Evolutionary conservation across 2,797 vertebrate genomes (phyloP), one percentile per base, ranked within the genome.

Genomic region (Pseudochirops cupreus): DNA sequence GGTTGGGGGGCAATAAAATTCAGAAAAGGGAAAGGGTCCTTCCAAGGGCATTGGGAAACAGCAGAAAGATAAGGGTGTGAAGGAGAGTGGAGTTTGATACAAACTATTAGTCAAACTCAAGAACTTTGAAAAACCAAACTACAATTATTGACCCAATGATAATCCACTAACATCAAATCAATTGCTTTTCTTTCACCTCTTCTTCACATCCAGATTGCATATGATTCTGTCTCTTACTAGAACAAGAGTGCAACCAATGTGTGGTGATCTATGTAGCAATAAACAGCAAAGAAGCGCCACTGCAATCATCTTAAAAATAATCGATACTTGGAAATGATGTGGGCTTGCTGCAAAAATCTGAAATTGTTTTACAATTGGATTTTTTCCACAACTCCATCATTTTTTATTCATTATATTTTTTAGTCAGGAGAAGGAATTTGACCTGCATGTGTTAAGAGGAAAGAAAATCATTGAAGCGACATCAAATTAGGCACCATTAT

Each of bases 381-480:
- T 96, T 97, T n/a, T 87, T 97, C 92, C 94, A 93, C 67, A 95
- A 46, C 96, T 39, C 90, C 33, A 94, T 91, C 33, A 50, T 53
- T 94, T 98, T 96, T 93, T 94, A 96, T 93, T 97, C 96, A 93
- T 14, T 21, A 14, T 50, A 92, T 94, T 94, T 97, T 28, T 96
- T 91, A 92, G 46, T 93, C 82, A 96, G 92, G 95, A 97, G 94
- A 62, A 97, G 87, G 96, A 96, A 97, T 95, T 95, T 98, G 97
- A 98, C 98, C 97, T 97, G 95, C 97, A 97, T 97, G 92, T 96
- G 92, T 97, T 98, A 96, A 97, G 96, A 97, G 95, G 92, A 94
- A 97, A 96, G 91, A 95, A 98, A 97, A 97, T 97, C 95, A 98
- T 96, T 98, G 97, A 98, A 98, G 97, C 92, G 96, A 93, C 92